phyloP scores from a whole-genome alignment of 2,888 invertebrate genomes.

The Drosophila tanythrix region DNA sequence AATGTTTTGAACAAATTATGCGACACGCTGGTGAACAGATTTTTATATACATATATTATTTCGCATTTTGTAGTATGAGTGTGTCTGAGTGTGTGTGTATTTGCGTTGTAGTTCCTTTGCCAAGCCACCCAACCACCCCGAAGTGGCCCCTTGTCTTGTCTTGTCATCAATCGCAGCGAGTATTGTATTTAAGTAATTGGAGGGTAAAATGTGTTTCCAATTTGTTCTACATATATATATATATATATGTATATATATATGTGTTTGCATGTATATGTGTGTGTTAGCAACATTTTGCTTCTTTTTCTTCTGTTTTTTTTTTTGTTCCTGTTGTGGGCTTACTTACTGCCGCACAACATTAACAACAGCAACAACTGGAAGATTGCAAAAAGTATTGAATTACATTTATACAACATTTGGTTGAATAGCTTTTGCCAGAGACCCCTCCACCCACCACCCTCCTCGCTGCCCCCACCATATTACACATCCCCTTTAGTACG shows the following conservation, averaged over 20 bases:
- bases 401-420: constrained; percentile 79
- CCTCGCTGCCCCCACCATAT: not conserved
- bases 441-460: not conserved
- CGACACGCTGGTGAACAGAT: constrained; percentile 25
- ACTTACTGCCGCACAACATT: constrained; percentile 25
- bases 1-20: constrained; percentile 18
- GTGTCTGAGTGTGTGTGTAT: not conserved
- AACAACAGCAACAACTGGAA: constrained; percentile 37
- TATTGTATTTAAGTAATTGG: constrained; percentile 77
- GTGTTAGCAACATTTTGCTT: constrained; percentile 46
- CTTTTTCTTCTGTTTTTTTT: not conserved
- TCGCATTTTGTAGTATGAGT: not conserved
- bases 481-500: not conserved
- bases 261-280: not conserved
- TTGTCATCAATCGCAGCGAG: constrained; percentile 37
- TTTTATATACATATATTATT: not conserved
- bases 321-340: constrained; percentile 20
- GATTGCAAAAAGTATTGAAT: constrained; percentile 79
- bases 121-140: not conserved
- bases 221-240: constrained; percentile 52
- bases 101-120: not conserved
- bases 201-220: constrained; percentile 80
- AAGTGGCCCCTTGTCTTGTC: not conserved
- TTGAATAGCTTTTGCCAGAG: constrained; percentile 67
- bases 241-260: not conserved